These are phyloP conservation scores for Cantharis flavilabris DNA, from an alignment of 2,888 invertebrate genomes.

Conservation along the genomic window DNA sequence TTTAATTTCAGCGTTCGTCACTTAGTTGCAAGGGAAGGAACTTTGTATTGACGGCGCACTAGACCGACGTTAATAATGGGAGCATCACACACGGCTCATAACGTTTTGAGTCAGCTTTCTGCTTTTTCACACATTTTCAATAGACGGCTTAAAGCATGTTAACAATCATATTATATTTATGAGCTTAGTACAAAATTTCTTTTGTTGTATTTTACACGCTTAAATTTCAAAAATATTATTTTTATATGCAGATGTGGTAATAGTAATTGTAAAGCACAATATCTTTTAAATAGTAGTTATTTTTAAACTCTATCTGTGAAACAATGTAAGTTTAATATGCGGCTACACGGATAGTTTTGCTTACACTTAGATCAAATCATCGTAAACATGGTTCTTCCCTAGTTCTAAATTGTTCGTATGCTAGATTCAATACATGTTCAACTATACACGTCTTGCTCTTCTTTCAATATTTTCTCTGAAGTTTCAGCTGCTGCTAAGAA, in stretches of 20 bases:
- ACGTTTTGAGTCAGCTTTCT: conserved; percentile 1
- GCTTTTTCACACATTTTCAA: conserved; percentile 6
- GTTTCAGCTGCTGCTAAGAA: too few relatives aligned
- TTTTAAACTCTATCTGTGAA: background rate
- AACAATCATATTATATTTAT: background rate
- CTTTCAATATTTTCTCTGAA: too few relatives aligned
- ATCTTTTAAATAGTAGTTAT: background rate
- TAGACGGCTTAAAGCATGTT: background rate
- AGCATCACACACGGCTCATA: conserved; percentile 32
- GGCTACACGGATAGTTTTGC: too few relatives aligned
- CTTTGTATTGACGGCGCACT: conserved; percentile 33
- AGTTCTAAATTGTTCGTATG: too few relatives aligned
- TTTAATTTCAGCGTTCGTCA: conserved; percentile 37
- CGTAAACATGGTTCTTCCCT: too few relatives aligned
- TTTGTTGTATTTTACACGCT: background rate
- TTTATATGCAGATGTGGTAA: background rate
- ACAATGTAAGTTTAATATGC: too few relatives aligned
- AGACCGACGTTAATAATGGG: conserved; percentile 37
- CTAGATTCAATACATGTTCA: too few relatives aligned
- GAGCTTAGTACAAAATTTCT: background rate
- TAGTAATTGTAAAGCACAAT: background rate
- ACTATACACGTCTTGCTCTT: too few relatives aligned
- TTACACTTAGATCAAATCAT: too few relatives aligned
- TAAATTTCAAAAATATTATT: background rate
- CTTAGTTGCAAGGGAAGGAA: conserved; percentile 33